Evolutionary conservation across 2,113 vertebrate genomes (phyloP).

Genomic region (Naja naja): DNA sequence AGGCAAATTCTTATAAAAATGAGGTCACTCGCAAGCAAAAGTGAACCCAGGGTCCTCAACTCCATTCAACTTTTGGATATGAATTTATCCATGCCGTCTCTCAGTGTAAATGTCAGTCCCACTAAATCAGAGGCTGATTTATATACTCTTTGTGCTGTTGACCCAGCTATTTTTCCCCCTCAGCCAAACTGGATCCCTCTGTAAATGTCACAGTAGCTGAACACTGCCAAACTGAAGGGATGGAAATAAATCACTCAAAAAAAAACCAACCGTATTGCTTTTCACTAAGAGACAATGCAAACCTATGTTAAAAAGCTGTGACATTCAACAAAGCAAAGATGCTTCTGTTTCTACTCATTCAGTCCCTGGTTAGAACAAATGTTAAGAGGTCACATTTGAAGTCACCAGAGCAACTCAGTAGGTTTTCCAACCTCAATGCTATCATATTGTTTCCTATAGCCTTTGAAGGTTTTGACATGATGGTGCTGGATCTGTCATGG

Average conservation of each 20-base stretch:
- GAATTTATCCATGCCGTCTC: background rate
- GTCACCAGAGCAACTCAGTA: background rate
- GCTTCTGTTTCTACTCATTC: background rate
- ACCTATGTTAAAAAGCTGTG: background rate
- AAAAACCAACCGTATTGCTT: background rate
- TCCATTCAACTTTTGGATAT: background rate
- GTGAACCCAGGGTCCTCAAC: background rate
- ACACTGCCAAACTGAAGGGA: background rate
- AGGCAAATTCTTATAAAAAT: background rate
- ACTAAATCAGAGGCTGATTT: background rate
- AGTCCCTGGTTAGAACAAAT: background rate
- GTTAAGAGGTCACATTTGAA: background rate
- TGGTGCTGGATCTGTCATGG: background rate
- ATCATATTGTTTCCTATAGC: background rate
- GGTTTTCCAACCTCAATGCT: background rate
- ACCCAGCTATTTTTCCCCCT: background rate
- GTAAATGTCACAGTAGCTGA: background rate
- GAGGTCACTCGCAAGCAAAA: background rate
- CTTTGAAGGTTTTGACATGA: background rate
- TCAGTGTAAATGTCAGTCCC: background rate
- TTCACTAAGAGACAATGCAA: background rate
- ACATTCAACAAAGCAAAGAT: background rate
- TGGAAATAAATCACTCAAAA: background rate
- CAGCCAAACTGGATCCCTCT: background rate
- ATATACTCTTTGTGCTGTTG: background rate